Evolutionary conservation across 1,140 invertebrate species (phyloP), one percentile per base, ranked within the genome.

Genomic region (Drosophila parabipectinata): DNA sequence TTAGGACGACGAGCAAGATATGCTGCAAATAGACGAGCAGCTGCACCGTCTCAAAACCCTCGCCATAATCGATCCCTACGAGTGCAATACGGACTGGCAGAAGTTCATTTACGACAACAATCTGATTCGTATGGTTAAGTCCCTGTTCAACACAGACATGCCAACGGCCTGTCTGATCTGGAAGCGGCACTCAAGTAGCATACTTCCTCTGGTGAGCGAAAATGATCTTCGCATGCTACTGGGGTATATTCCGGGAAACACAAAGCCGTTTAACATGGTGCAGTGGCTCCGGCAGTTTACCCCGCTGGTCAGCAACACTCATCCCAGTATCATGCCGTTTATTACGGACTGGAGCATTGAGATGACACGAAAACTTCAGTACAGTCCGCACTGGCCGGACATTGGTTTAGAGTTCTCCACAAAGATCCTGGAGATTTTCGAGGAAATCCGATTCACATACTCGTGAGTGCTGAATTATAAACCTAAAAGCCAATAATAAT

Each of bases 81-180:
- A 92, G 47, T 77, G 72, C 14, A 91, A 92, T 53, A 26, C 54
- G 0, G 81, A 92, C 14, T 92, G 91, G 91, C 90, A 91, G 59
- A 91, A 90, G 72, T 92, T 92, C 54, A 75, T 92, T 6, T 89
- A 91, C 58, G 72, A 92, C 50, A 74, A 72, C 24, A 91, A 91
- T 71, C 57, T 92, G 12, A 54, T 79, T 0, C 77, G 81, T 21
- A 56, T 77, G 26, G 71, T 91, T 1, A 81, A 81, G 15, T 69
- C 81, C 5, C 54, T 90, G 58, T 91, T 91, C 18, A 87, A 78
- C 26, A 77, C 50, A 5, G 81, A 92, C 26, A 92, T 92, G 66
- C 69, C 77, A 4, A 69, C 68, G 0, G 90, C 91, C 3, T 91
- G 89, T 24, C 72, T 92, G 1, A 91, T 92, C 7, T 92, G 90